Evolutionary conservation across 2,113 vertebrate genomes (phyloP), one percentile per base, ranked within the genome.

Genomic region (Etheostoma cragini): DNA sequence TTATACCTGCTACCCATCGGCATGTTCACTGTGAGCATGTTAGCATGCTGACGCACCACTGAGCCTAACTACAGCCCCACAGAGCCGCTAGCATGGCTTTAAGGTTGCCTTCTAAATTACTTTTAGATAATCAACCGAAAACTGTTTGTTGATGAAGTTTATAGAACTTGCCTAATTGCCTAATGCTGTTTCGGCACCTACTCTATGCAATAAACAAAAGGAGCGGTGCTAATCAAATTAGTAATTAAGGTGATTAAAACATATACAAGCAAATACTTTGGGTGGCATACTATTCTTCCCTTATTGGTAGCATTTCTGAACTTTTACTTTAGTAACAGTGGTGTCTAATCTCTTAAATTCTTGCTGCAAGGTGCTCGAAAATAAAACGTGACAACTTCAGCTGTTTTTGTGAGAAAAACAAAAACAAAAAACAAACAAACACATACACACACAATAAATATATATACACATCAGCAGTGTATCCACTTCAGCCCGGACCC

Each of bases 371-470:
- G 72, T 60, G 61, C 22, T 63, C 8, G 1, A 19, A 70, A 54
- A 81, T 33, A 6, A 82, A 67, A 45, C 22, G 16, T 45, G 61
- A 52, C 74, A n/a, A 62, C 62, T 56, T 65, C 68, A 46, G 54
- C 47, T 24, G 42, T 72, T 80, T 30, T 80, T 30, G 30, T 2
- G 30, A 4, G 4, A 30, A 30, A 4, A 30, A 30, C 3, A 3
- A 26, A 26, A 26, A 26, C 26, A n/a, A n/a, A n/a, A n/a, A n/a
- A n/a, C n/a, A n/a, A n/a, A 26, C 26, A 26, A 1, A 26, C 26
- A 26, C 26, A 26, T 3, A 26, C 26, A 26, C 26, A 26, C 26
- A 26, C 26, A 26, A 30, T 4, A 30, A 3, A 30, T 30, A 30
- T 30, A 30, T 30, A 30, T 30, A 30, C 0, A 30, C 3, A 30